Percentiles rank a stretch among this genome's conserved stretches.
These are phyloP conservation scores for Galerucella pusilla DNA, from an alignment of 2,888 invertebrate species.

Conservation along the genomic window DNA sequence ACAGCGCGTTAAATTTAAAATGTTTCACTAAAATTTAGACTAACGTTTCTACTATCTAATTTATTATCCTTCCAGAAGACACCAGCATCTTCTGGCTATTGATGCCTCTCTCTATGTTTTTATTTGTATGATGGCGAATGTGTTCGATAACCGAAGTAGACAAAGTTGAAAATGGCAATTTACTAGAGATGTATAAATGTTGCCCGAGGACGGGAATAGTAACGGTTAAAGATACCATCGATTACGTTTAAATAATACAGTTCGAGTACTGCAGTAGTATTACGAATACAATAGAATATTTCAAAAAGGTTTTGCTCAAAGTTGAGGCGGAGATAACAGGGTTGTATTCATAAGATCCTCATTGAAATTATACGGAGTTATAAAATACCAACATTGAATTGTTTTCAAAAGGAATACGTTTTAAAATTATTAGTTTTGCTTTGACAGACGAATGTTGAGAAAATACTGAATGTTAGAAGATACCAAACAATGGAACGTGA, in stretches of 20 bases:
- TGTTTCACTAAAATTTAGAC: too few relatives aligned
- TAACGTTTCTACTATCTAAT: too few relatives aligned
- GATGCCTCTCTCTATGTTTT: neutral
- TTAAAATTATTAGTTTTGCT: too few relatives aligned
- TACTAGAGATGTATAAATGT: constrained; percentile 23
- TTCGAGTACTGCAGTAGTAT: constrained; percentile 15
- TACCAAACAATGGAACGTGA: too few relatives aligned
- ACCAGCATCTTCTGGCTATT: too few relatives aligned
- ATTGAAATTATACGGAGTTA: too few relatives aligned
- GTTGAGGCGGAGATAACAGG: neutral
- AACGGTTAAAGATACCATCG: constrained; percentile 26
- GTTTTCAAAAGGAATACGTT: too few relatives aligned
- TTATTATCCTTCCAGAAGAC: too few relatives aligned
- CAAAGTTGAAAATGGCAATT: constrained; percentile 13
- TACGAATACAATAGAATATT: neutral
- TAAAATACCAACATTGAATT: too few relatives aligned
- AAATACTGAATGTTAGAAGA: too few relatives aligned
- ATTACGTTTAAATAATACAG: constrained; percentile 33
- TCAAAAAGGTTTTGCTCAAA: neutral
- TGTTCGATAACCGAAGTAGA: neutral
- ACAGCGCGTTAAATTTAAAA: too few relatives aligned
- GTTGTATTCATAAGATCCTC: neutral
- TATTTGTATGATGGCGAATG: constrained; percentile 9
- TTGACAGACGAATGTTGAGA: too few relatives aligned
- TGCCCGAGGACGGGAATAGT: constrained; percentile 24